Base-by-base conservation (phyloP, 2,113 vertebrate genomes). In the Melanostigma gelatinosum region DNA sequence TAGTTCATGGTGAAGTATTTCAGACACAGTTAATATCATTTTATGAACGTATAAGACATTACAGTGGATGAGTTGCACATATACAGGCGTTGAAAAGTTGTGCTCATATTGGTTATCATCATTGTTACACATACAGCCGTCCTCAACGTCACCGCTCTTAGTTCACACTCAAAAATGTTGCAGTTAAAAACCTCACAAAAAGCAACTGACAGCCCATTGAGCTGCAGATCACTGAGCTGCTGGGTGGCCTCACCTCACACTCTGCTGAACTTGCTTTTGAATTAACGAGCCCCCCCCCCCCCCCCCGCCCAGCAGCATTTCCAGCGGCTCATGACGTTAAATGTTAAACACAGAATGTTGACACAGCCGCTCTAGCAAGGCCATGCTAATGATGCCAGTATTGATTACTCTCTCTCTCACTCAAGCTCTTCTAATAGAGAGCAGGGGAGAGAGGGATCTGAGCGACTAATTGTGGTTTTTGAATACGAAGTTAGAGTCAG, bases 331-430 rank as follows among this genome's bases (percentile, higher is more conserved):
- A 48, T 24, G 55, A 62, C 27, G 44, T 75, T 79, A 75, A 89
- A 77, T 73, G 75, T 70, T 80, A 27, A 81, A 77, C 79, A 83
- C 48, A 55, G 27, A 60, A 38, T 8, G 8, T 20, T 40, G 42
- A 55, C 58, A 46, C 44, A 65, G 63, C 44, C 7, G 36, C 72
- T 85, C 16, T 55, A 73, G 18, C 61, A 32, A 80, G 62, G 69
- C 67, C 72, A 58, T 72, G 55, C 70, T 87, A 75, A 88, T 83
- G 72, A 84, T 79, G 69, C 57, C 57, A 0, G 36, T 78, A 86
- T 84, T 80, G 86, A 87, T 89, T 81, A 68, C 55, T 75, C 22
- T 36, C 3, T 44, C 10, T 79, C 57, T 65, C 72, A 58, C 67
- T 83, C 6, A 2, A 54, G 50, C 61, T 75, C 66, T 52, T 77